A percentile compares a stretch with the other conserved stretches of the same genome.
phyloP scores from a whole-genome alignment of 2,888 invertebrate genomes.

The Ophonus ardosiacus region DNA sequence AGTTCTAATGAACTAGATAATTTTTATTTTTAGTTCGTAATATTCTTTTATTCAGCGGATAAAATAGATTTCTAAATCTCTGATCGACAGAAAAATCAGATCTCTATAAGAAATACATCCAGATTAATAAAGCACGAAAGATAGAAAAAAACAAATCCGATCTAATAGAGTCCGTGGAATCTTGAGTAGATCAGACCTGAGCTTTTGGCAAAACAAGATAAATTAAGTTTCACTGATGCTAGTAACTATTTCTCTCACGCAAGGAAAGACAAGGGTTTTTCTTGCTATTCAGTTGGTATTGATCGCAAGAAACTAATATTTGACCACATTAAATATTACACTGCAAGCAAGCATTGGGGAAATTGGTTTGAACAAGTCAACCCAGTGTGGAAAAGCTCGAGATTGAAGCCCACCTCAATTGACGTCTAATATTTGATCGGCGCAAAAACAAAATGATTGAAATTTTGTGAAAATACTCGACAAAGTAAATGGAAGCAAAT shows the following conservation, averaged over 20 bases:
- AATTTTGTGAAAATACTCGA: conserved; percentile 36
- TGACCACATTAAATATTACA: conserved; percentile 64
- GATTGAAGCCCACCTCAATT: conserved; percentile 14
- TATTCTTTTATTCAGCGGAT: conserved; percentile 3
- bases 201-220: conserved; percentile 39
- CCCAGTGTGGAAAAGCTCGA: conserved; percentile 20
- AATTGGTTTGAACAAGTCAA: conserved; percentile 61
- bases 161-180: conserved; percentile 48
- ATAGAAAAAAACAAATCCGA: conserved; percentile 6
- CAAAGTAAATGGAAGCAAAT: not conserved
- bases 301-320: conserved; percentile 63
- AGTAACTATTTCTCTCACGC: conserved; percentile 11
- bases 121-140: conserved; percentile 49
- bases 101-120: conserved; percentile 22
- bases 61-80: conserved; percentile 22
- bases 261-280: conserved; percentile 42
- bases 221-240: conserved; percentile 47
- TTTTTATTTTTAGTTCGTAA: not conserved
- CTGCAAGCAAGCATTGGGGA: conserved; percentile 46
- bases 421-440: conserved; percentile 53
- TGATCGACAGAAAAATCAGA: conserved; percentile 28
- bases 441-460: conserved; percentile 48
- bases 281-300: conserved; percentile 47
- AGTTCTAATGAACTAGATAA: not conserved
- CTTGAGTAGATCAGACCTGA: conserved; percentile 44